Conservation (phyloP, 2,113 vertebrate species). For the Petrocephalus zakoni region DNA sequence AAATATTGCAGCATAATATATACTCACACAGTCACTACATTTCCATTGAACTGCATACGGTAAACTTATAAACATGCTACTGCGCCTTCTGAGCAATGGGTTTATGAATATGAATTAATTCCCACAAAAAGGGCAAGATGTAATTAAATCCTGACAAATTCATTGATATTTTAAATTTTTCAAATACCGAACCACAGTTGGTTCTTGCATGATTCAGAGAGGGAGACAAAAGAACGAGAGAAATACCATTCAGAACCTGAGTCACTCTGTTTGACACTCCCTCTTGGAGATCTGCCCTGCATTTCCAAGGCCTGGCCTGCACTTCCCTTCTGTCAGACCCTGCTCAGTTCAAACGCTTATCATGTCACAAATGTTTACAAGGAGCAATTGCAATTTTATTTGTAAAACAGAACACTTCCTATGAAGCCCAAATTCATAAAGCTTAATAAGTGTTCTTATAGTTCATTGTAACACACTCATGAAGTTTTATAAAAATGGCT, state of each 20-base stretch:
- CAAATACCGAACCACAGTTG: slow-evolving; percentile 27
- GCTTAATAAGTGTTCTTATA: no score
- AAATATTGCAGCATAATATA: not conserved
- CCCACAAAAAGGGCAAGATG: slow-evolving; percentile 41
- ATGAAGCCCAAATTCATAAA: not conserved
- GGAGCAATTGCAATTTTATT: not conserved
- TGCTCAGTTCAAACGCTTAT: not conserved
- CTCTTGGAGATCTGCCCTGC: not conserved
- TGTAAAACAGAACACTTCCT: not conserved
- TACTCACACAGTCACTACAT: not conserved
- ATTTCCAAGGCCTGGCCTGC: not conserved
- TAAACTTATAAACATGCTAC: slow-evolving; percentile 48
- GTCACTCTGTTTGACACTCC: not conserved
- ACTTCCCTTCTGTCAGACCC: not conserved
- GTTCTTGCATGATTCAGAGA: slow-evolving; percentile 39
- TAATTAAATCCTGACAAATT: slow-evolving; percentile 50
- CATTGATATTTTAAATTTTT: slow-evolving; percentile 43
- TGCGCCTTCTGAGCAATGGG: slow-evolving; percentile 42
- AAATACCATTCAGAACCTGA: slow-evolving; percentile 39
- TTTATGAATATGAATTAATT: slow-evolving; percentile 54
- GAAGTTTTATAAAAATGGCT: no score
- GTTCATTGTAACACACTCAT: no score
- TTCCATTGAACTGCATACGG: slow-evolving; percentile 51
- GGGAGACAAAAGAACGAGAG: slow-evolving; percentile 35
- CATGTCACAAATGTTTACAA: not conserved